phyloP scores from a whole-genome alignment of 2,113 vertebrate species.

The Edolisoma coerulescens region DNA sequence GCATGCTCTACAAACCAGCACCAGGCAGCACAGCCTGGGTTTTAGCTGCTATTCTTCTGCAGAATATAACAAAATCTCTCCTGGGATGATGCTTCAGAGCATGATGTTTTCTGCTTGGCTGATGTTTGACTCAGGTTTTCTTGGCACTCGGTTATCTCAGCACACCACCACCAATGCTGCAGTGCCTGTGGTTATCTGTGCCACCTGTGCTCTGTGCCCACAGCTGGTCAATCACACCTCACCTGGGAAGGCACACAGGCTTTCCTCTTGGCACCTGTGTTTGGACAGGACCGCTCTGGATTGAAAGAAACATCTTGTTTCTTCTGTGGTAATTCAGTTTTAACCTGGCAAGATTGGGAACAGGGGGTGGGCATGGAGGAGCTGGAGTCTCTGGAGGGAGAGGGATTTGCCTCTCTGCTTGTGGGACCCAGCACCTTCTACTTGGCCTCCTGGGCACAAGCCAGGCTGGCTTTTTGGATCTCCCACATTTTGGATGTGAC shows the following conservation, averaged over 20 bases:
- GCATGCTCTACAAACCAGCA: neutral
- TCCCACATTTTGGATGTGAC: neutral
- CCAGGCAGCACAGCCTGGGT: neutral
- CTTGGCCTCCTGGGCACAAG: neutral
- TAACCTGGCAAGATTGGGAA: neutral
- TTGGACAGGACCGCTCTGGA: rapidly evolving
- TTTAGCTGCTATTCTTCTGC: neutral
- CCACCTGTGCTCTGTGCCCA: neutral
- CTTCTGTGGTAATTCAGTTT: neutral
- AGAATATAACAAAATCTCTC: neutral
- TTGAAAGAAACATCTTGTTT: neutral
- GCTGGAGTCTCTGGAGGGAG: rapidly evolving
- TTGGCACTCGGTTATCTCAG: neutral
- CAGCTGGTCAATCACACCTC: neutral
- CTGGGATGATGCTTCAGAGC: neutral
- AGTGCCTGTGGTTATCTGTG: neutral
- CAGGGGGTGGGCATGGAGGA: no score
- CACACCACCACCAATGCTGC: neutral
- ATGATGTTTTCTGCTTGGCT: neutral
- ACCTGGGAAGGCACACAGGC: neutral
- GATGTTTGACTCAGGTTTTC: neutral
- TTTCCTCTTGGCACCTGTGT: neutral
- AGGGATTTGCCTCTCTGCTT: neutral
- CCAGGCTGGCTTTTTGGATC: neutral
- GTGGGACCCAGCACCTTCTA: neutral